Evolutionary conservation across 2,113 vertebrate genomes (phyloP).

Genomic region (Acanthochromis polyacanthus): DNA sequence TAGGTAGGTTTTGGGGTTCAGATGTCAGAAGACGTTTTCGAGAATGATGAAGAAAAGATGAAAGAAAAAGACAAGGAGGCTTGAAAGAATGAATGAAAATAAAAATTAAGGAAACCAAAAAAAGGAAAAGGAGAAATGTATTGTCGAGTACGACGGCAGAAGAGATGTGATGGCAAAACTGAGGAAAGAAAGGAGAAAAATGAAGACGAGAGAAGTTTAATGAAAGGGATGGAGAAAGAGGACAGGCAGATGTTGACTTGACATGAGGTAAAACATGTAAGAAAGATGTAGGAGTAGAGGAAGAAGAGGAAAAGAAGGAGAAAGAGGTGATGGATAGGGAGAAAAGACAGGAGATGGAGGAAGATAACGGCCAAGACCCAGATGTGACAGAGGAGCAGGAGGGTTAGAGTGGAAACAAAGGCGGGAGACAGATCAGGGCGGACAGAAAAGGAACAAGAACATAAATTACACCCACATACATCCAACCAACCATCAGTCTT

Average conservation of each 20-base stretch:
- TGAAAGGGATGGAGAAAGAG: background rate
- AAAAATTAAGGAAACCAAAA: background rate
- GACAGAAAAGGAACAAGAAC: constrained; percentile 31
- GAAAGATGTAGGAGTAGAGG: background rate
- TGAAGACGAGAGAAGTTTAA: background rate
- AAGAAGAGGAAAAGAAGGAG: background rate
- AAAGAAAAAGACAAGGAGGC: background rate
- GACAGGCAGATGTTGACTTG: background rate
- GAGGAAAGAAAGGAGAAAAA: background rate
- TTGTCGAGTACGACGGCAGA: background rate
- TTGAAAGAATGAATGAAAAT: background rate
- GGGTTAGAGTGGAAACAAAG: constrained; percentile 18
- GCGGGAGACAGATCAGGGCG: constrained; percentile 1
- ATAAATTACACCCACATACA: constrained; percentile 45
- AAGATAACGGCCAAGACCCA: constrained; percentile 13
- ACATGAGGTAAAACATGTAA: background rate
- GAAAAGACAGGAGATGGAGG: background rate
- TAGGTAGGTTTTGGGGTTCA: background rate
- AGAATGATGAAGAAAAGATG: constrained; percentile 3
- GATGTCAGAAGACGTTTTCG: background rate
- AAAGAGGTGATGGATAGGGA: constrained; percentile 25
- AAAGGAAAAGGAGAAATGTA: background rate
- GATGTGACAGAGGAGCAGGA: constrained; percentile 23
- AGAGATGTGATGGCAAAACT: background rate
- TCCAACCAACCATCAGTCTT: constrained; percentile 34